Base-by-base conservation (phyloP, 1,140 invertebrate species). In the Ruditapes philippinarum region DNA sequence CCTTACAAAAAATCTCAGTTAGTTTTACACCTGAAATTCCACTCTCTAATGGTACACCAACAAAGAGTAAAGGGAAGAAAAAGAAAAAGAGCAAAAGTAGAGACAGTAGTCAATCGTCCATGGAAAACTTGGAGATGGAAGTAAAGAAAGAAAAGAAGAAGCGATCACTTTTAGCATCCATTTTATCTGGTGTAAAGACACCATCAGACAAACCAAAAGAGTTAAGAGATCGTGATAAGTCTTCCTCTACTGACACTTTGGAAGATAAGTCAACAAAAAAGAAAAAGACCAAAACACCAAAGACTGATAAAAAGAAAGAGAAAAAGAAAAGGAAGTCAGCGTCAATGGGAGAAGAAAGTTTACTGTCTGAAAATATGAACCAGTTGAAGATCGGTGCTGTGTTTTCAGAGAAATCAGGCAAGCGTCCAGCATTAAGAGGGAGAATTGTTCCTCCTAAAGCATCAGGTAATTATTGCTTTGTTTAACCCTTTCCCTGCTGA, bases 301-400 rank as follows among this genome's bases (percentile, higher is more conserved):
- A 97, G 94, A 96, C 97, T 0, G 97, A 97, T 93, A 96, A 97
- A 79, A 97, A 97, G 96, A 97, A 94, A 38, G 92, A 94, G 49
- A 84, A 89, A 68, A 74, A 82, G 70, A 85, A 87, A 38, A 82
- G 68, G 38, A 89, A 82, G 40, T 31, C 80, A 19, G 40, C 25
- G 0, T 83, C 83, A 11, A 87, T 90, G 57, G 88, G 42, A 57
- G 36, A 91, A 40, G 91, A 92, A 57, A 65, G 82, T n/a, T 74
- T 80, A 62, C 74, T 92, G 22, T 91, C 80, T 42, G 84, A 90
- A 19, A 93, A 94, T 65, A 89, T 91, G 82, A 92, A 91, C 51
- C 92, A 89, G 31, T 84, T 92, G 51, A 91, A 91, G 51, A 94
- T 94, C 38, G 90, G 91, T 38, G 91, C 91, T 31, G 88, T 94